phyloP scores from a whole-genome alignment of 2,797 vertebrate genomes.

The Myotis vivesi region DNA sequence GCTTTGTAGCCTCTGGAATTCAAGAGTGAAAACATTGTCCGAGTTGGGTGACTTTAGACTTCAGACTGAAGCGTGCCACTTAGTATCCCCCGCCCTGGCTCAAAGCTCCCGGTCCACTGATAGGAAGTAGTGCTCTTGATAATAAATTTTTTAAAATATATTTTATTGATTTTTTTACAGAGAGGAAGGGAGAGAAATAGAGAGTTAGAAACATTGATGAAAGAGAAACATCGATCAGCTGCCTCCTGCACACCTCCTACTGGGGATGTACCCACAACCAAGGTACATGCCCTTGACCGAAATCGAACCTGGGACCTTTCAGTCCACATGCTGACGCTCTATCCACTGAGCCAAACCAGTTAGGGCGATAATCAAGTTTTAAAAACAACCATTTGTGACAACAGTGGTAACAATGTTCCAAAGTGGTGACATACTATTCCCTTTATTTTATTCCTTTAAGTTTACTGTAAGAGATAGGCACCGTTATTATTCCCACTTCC shows the following conservation, averaged over 20 bases:
- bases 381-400: neutral
- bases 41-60: neutral
- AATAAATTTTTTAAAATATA: too few species aligned
- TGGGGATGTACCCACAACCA: too few species aligned
- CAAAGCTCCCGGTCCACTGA: neutral
- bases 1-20: neutral
- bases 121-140: neutral
- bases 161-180: too few species aligned
- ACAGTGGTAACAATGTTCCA: neutral
- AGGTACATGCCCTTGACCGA: too few species aligned
- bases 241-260: too few species aligned
- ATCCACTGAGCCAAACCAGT: too few species aligned
- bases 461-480: neutral
- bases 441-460: neutral
- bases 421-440: neutral
- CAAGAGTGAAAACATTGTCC: neutral
- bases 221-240: too few species aligned
- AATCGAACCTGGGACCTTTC: too few species aligned
- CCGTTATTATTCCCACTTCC: neutral
- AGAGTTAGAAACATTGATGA: too few species aligned
- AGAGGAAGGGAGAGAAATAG: too few species aligned
- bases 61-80: neutral
- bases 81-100: neutral
- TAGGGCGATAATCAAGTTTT: neutral
- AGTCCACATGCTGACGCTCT: too few species aligned